Base-by-base conservation (phyloP, 1,140 invertebrate species). In the Matsumurasca onukii region DNA sequence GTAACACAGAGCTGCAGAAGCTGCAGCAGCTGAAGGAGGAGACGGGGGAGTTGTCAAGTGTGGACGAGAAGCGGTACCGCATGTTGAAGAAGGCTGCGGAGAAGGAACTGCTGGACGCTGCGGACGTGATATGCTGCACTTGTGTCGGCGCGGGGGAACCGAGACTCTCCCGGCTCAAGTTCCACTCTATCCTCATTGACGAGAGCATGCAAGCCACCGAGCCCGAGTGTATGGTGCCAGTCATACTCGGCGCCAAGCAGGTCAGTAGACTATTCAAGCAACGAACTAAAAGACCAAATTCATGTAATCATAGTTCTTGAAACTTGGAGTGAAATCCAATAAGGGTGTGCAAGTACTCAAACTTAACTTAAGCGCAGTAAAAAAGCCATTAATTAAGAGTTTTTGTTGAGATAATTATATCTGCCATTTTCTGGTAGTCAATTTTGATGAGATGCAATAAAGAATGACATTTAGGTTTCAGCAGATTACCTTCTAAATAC, bases 91-190 rank as follows among this genome's bases (percentile, higher is more conserved):
- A 95, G 73, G 88, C 91, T 9, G 90, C 95, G 24, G 98, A 99
- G 77, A 89, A 94, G 69, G 92, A 98, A 71, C 80, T 99, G 1
- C 79, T 99, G 1, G 92, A 96, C 75, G 93, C 94, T 17, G 98
- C 98, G 20, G 98, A 99, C 81, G 98, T 99, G 0, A 97, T 99
- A 62, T 99, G 98, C 75, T 99, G 97, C 75, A 99, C 98, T 0
- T 99, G 98, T 80, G 97, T 99, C 0, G 97, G 97, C 39, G 97
- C 98, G 15, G 98, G 98, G 1, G 98, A 99, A 82, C 93, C 94
- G 0, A 82, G 98, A 25, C 78, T 99, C 1, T 87, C 90, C 2
- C 86, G 95, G 31, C 88, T 99, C 71, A 94, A 98, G 74, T 99
- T 99, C 80, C 91, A 96, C 73, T 97, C 95, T 3, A 98, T 99